These are phyloP conservation scores for Loriculus beryllinus DNA, from an alignment of 2,797 vertebrate genomes.

Conservation along the genomic window DNA sequence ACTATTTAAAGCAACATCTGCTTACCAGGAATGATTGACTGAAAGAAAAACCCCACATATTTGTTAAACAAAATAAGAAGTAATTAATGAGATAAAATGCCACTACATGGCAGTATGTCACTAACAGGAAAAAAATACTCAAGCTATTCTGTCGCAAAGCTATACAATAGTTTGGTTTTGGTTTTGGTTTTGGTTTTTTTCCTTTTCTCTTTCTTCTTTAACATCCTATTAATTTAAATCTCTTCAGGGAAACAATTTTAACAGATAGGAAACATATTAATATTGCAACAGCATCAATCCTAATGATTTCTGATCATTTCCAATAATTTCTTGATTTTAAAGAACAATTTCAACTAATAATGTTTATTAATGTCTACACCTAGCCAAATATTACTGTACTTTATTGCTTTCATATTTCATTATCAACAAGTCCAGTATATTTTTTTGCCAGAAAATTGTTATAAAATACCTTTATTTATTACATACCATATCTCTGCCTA, in stretches of 20 bases:
- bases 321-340: not conserved
- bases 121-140: not conserved
- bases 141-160: not conserved
- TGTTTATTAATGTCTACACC: not conserved
- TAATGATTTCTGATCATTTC: not conserved
- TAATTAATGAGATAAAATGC: not conserved
- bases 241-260: not conserved
- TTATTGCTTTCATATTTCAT: not conserved
- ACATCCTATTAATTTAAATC: not conserved
- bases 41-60: fast-evolving
- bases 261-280: not conserved
- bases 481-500: not conserved
- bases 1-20: not conserved
- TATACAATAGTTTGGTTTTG: not conserved
- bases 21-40: not conserved
- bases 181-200: not conserved
- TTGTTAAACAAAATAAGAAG: not conserved
- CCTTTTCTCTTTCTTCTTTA: not conserved
- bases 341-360: not conserved
- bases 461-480: not conserved
- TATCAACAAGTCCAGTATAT: not conserved
- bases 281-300: not conserved
- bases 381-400: not conserved
- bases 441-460: not conserved
- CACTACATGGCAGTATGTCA: not conserved